Percentiles rank a stretch among this genome's conserved stretches.
Conservation (phyloP, 2,888 invertebrate species). For the Cyrtodaria siliqua region DNA sequence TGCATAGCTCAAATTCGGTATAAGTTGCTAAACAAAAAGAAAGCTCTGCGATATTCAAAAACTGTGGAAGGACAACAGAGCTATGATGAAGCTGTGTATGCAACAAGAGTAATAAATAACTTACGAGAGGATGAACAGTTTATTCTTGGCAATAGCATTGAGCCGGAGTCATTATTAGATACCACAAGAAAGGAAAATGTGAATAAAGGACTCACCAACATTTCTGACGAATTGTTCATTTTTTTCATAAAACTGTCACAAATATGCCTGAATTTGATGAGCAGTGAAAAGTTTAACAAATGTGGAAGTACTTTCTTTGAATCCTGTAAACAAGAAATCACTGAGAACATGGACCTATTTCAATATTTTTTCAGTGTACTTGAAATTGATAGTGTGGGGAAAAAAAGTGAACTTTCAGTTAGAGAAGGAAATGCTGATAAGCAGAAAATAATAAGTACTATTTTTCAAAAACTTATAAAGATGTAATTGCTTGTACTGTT, state of each 20-base stretch:
- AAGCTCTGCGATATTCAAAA: constrained; percentile 22
- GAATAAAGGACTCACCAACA: constrained; percentile 50
- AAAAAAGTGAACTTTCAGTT: not conserved
- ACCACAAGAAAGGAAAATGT: constrained; percentile 38
- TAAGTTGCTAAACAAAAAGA: constrained; percentile 29
- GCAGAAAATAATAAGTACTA: constrained; percentile 5
- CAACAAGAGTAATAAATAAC: constrained; percentile 22
- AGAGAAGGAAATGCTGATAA: constrained; percentile 2
- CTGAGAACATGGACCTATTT: constrained; percentile 10
- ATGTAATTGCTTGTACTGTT: constrained; percentile 32
- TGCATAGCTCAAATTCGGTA: too few relatives aligned
- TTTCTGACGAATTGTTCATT: constrained; percentile 30
- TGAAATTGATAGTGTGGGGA: not conserved
- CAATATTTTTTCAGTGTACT: constrained; percentile 11
- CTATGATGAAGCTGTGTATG: constrained; percentile 36
- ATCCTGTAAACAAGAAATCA: constrained; percentile 22
- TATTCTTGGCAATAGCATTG: constrained; percentile 20
- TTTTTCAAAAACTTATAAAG: constrained; percentile 32
- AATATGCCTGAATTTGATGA: constrained; percentile 30
- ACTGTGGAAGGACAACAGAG: constrained; percentile 4
- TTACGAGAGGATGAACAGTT: constrained; percentile 44
- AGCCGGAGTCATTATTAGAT: constrained; percentile 49
- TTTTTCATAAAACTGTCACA: constrained; percentile 40
- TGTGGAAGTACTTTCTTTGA: constrained; percentile 40
- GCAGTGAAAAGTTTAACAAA: constrained; percentile 34